Evolutionary conservation across 2,888 invertebrate species (phyloP).

Genomic region (Cheiracanthium punctorium): DNA sequence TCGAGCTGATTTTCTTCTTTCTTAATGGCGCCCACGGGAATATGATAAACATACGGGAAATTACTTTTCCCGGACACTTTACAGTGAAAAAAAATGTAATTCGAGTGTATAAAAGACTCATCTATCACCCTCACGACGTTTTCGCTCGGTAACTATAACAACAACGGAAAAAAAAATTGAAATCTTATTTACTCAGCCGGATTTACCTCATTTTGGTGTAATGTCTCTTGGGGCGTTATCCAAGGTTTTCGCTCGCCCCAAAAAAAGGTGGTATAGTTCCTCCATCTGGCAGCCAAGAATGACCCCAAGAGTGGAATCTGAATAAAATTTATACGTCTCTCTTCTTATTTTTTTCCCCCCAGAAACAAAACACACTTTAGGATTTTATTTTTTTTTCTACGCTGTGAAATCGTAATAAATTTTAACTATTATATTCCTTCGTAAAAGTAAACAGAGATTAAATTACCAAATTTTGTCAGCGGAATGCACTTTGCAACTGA

Average conservation of each 20-base stretch:
- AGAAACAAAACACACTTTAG: no score
- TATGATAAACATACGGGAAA: slow-evolving; percentile 6
- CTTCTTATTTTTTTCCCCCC: no score
- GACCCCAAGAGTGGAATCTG: background rate
- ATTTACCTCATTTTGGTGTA: background rate
- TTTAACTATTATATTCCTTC: no score
- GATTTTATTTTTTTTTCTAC: no score
- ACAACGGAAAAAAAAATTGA: background rate
- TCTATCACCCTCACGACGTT: slow-evolving; percentile 4
- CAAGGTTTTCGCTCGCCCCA: background rate
- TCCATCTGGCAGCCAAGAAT: background rate
- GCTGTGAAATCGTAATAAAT: no score
- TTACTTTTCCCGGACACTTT: background rate
- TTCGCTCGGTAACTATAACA: background rate
- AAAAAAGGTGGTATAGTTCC: background rate
- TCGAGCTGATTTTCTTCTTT: background rate
- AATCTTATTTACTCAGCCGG: background rate
- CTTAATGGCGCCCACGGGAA: background rate
- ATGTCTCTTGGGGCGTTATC: background rate
- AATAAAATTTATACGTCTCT: background rate
- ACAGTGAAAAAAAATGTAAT: background rate
- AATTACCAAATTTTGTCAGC: no score
- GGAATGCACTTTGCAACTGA: no score
- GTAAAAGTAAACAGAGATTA: no score
- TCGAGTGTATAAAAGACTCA: background rate